Evolutionary conservation across 2,797 vertebrate genomes (phyloP).

Genomic region (Phoxinus dragarum): DNA sequence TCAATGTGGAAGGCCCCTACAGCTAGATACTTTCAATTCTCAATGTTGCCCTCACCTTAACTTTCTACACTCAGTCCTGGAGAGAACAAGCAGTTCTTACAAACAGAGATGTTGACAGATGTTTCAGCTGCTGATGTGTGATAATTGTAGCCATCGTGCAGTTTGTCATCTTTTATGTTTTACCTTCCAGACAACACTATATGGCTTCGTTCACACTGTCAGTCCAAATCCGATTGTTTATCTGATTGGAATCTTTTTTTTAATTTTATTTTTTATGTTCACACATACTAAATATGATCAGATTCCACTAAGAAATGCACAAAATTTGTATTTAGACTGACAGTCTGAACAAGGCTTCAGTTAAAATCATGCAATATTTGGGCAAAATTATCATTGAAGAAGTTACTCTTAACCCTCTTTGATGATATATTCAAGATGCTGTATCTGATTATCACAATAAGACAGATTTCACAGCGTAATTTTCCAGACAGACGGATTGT

Average conservation of each 20-base stretch:
- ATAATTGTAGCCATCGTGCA: not conserved
- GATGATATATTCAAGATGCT: constrained; percentile 13
- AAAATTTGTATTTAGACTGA: not conserved
- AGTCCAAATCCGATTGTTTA: not conserved
- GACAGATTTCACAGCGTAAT: not conserved
- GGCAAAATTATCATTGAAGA: not conserved
- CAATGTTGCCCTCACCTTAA: constrained; percentile 17
- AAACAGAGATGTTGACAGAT: constrained; percentile 27
- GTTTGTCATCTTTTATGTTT: not conserved
- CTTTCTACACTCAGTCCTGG: constrained; percentile 20
- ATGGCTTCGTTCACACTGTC: not conserved
- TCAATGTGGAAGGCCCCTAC: constrained; percentile 14
- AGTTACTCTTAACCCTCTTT: not conserved
- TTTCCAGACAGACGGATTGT: not conserved
- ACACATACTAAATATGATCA: too few relatives aligned
- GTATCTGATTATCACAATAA: not conserved
- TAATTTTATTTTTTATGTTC: not conserved
- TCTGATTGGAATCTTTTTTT: not conserved
- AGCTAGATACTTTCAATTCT: not conserved
- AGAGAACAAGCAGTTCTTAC: not conserved
- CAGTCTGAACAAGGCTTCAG: not conserved
- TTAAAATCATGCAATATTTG: not conserved
- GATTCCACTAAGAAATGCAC: not conserved
- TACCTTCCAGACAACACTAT: not conserved
- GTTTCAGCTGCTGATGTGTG: not conserved